Evolutionary conservation across 1,140 invertebrate species (phyloP).

Genomic region (Anoplolepis gracilipes): DNA sequence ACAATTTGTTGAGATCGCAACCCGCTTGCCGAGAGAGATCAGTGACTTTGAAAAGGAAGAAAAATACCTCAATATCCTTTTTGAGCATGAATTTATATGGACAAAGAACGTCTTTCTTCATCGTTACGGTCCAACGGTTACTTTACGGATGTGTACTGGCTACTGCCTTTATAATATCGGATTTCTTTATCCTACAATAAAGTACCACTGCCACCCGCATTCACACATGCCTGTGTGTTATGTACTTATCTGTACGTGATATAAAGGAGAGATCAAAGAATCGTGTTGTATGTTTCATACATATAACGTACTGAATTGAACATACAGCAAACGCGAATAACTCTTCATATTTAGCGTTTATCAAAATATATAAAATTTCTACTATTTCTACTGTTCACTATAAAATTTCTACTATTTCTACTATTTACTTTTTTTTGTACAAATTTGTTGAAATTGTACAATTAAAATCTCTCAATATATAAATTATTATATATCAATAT

Average conservation of each 20-base stretch:
- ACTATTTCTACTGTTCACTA: no score
- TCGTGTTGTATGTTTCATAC: background rate
- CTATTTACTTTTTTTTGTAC: background rate
- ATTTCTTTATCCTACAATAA: slow-evolving; percentile 25
- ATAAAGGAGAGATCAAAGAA: background rate
- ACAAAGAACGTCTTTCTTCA: slow-evolving; percentile 14
- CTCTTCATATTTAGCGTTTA: no score
- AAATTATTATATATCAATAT: background rate
- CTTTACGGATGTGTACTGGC: slow-evolving; percentile 6
- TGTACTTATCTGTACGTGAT: background rate
- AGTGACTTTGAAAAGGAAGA: slow-evolving; percentile 18
- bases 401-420: no score
- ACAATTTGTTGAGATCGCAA: background rate
- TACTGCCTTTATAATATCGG: slow-evolving; percentile 1
- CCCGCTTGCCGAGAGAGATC: slow-evolving; percentile 14
- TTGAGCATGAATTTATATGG: slow-evolving; percentile 35
- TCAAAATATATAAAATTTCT: background rate
- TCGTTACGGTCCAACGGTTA: slow-evolving; percentile 25
- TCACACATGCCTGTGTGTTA: background rate
- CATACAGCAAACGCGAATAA: background rate
- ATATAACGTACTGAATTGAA: background rate
- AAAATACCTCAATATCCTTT: slow-evolving; percentile 24
- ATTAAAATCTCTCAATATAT: background rate
- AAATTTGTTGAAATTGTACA: background rate
- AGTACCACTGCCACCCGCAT: background rate